phyloP scores from a whole-genome alignment of 2,797 vertebrate genomes.

The Sebastes jordani region DNA sequence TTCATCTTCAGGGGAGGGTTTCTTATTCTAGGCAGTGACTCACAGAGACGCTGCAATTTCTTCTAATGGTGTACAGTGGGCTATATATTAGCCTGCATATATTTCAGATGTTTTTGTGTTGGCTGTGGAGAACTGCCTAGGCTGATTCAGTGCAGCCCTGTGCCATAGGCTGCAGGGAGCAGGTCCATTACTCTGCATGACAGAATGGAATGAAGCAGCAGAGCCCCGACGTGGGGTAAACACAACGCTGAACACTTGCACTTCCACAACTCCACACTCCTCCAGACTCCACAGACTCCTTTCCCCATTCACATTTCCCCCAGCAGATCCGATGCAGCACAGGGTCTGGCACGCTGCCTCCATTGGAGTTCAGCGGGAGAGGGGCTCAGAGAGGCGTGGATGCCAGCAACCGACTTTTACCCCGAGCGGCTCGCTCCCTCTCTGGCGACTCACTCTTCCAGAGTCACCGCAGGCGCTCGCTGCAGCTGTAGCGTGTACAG shows the following conservation, averaged over 20 bases:
- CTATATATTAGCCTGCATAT: constrained; percentile 37
- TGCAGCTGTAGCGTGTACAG: constrained; percentile 43
- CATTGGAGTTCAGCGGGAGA: constrained; percentile 37
- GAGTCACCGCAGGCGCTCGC: constrained; percentile 48
- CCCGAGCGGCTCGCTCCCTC: constrained; percentile 19
- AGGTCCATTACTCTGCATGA: constrained; percentile 75
- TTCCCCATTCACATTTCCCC: constrained; percentile 45
- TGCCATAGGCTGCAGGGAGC: constrained; percentile 62
- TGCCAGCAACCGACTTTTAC: constrained; percentile 49
- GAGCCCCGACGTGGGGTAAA: constrained; percentile 62
- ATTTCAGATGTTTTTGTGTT: constrained; percentile 43
- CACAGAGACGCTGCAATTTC: constrained; percentile 24
- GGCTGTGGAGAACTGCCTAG: constrained; percentile 29
- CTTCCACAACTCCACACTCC: constrained; percentile 49
- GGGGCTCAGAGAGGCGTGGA: constrained; percentile 40
- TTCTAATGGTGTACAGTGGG: constrained; percentile 43
- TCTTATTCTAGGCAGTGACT: constrained; percentile 18
- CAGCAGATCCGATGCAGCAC: constrained; percentile 56
- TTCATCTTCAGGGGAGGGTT: constrained; percentile 34
- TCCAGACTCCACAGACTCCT: constrained; percentile 32
- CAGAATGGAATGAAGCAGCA: constrained; percentile 67
- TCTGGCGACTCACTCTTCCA: constrained; percentile 33
- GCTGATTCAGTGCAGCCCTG: constrained; percentile 58
- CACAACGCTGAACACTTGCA: constrained; percentile 55
- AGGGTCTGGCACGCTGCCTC: constrained; percentile 48